phyloP scores from a whole-genome alignment of 64 coral and sea anemone genomes.

The Pocillopora damicornis region DNA sequence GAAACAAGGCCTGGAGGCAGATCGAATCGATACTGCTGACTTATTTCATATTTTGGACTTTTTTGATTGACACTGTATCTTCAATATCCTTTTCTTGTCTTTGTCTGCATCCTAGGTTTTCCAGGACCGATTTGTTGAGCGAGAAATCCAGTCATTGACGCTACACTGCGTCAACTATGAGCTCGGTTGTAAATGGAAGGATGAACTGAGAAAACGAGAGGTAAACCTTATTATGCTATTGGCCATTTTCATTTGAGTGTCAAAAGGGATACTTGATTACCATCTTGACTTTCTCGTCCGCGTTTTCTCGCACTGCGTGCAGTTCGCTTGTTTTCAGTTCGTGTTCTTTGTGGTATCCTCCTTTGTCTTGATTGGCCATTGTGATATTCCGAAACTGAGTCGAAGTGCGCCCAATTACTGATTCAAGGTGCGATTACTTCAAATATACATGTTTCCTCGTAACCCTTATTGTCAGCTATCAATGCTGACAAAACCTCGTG shows the following conservation, averaged over 20 bases:
- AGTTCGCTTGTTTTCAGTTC: neutral
- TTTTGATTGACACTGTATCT: neutral
- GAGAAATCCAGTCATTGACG: conserved; percentile 41
- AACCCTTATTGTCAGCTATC: too few species aligned
- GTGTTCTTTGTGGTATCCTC: too few species aligned
- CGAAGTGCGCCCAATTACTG: too few species aligned
- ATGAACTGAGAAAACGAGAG: conserved; percentile 40
- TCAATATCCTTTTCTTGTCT: neutral
- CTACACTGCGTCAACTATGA: conserved; percentile 34
- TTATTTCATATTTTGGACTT: neutral
- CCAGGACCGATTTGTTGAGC: conserved; percentile 30
- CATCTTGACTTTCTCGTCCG: too few species aligned
- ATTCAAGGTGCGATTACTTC: too few species aligned
- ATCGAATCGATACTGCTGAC: neutral
- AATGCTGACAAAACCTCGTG: too few species aligned
- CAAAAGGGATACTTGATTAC: too few species aligned
- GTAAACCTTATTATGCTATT: neutral
- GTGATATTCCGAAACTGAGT: too few species aligned
- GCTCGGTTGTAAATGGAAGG: conserved; percentile 39
- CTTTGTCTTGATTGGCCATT: too few species aligned
- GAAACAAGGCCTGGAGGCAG: too few species aligned
- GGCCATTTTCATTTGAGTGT: neutral
- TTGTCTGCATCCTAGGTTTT: conserved; percentile 25
- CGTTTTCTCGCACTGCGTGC: neutral
- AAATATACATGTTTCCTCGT: too few species aligned